These are phyloP conservation scores for Fabriciana adippe DNA, from an alignment of 2,888 invertebrate species.

Conservation along the genomic window DNA sequence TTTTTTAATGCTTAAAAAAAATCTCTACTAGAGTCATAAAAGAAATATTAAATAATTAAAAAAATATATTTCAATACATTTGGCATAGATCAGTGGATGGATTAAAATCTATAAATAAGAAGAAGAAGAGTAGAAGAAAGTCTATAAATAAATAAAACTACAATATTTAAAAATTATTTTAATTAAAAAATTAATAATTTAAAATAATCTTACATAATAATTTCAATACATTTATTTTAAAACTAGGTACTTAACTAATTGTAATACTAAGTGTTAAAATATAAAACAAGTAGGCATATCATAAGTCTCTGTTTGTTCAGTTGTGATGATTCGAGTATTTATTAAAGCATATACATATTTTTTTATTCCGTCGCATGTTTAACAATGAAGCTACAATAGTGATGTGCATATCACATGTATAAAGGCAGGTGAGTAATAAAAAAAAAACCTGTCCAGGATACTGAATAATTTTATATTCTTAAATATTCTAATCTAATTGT, in stretches of 20 bases:
- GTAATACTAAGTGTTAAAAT: slow-evolving; percentile 7
- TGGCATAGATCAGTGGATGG: too few relatives aligned
- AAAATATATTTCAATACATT: too few relatives aligned
- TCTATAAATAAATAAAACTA: not conserved
- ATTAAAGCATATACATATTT: slow-evolving; percentile 20
- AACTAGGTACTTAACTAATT: slow-evolving; percentile 8
- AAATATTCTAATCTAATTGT: too few relatives aligned
- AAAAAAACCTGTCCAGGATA: not conserved
- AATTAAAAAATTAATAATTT: slow-evolving; percentile 32
- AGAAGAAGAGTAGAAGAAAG: too few relatives aligned
- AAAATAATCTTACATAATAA: slow-evolving; percentile 24
- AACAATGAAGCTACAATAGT: not conserved
- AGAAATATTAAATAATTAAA: too few relatives aligned
- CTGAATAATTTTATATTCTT: too few relatives aligned
- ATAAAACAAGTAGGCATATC: slow-evolving; percentile 11
- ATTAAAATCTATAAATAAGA: too few relatives aligned
- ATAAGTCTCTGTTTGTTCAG: slow-evolving; percentile 21
- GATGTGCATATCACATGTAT: slow-evolving; percentile 4
- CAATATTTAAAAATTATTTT: slow-evolving; percentile 23
- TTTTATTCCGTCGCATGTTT: not conserved
- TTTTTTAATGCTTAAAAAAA: too few relatives aligned
- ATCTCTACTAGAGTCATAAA: too few relatives aligned
- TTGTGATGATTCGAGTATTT: slow-evolving; percentile 23
- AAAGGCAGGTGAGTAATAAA: not conserved
- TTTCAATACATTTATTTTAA: slow-evolving; percentile 16